Conservation (phyloP, 37 sponge, comb jelly and placozoan genomes). For the Hexactinellida sp. region DNA sequence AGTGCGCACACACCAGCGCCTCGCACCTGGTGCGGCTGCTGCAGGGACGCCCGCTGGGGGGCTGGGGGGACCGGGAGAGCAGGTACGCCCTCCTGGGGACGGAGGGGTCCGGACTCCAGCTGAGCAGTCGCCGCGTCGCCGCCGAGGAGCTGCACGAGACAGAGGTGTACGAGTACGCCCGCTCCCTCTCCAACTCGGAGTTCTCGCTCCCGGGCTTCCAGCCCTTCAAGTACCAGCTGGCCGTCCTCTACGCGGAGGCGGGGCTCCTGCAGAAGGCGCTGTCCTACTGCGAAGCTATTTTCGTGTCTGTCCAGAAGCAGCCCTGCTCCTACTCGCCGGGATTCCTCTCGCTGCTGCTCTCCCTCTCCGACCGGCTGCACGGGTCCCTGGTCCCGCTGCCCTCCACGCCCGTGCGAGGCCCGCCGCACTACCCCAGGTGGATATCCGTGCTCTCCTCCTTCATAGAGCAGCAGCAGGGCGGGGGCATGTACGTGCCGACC, state of each 20-base stretch:
- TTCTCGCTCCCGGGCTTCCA: slow-evolving; percentile 44
- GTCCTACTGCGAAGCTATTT: background rate
- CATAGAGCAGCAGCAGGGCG: background rate
- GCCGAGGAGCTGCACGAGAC: slow-evolving; percentile 33
- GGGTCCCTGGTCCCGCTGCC: background rate
- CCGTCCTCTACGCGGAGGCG: slow-evolving; percentile 32
- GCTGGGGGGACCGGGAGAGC: slow-evolving; percentile 18
- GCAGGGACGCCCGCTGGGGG: slow-evolving; percentile 24
- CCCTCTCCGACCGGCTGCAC: background rate
- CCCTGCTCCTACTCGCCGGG: background rate
- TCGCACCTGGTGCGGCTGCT: slow-evolving; percentile 20
- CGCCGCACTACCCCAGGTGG: background rate
- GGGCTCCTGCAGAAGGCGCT: slow-evolving; percentile 26
- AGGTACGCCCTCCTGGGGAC: slow-evolving; percentile 48
- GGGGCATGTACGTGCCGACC: background rate
- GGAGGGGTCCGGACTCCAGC: slow-evolving; percentile 18
- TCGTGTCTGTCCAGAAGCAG: background rate
- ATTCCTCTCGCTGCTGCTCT: background rate
- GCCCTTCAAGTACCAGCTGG: slow-evolving; percentile 35
- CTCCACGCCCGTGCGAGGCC: background rate
- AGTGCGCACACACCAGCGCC: background rate
- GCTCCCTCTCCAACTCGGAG: slow-evolving; percentile 37
- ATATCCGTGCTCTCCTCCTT: background rate
- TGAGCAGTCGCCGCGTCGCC: background rate
- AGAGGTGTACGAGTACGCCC: slow-evolving; percentile 58